Evolutionary conservation across 2,888 invertebrate species (phyloP).

Genomic region (Neoascia interrupta): DNA sequence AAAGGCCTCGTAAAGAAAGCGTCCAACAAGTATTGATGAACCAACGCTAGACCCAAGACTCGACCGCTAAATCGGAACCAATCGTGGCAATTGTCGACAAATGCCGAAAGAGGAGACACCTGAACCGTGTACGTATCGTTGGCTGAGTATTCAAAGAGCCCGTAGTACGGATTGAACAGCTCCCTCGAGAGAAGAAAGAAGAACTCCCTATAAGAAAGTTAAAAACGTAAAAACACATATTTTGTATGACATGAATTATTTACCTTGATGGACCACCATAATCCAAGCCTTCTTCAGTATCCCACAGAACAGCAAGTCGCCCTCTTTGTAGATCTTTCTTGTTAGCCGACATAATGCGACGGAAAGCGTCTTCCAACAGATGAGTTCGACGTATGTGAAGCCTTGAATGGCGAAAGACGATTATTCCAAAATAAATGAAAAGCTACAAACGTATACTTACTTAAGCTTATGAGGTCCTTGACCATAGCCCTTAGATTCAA

Average conservation of each 20-base stretch:
- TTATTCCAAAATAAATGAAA: too few relatives aligned
- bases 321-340: conserved; percentile 97
- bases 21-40: conserved; percentile 98
- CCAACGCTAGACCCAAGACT: conserved; percentile 94
- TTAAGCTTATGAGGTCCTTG: conserved; percentile 98
- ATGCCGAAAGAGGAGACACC: conserved; percentile 96
- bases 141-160: conserved; percentile 98
- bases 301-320: conserved; percentile 95
- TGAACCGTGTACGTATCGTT: conserved; percentile 98
- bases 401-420: conserved; percentile 80
- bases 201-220: conserved; percentile 86
- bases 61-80: conserved; percentile 98
- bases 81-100: conserved; percentile 97
- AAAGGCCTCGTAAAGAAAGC: conserved; percentile 98
- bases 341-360: conserved; percentile 96
- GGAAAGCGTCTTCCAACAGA: conserved; percentile 96
- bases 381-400: conserved; percentile 95
- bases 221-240: not conserved
- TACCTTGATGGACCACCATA: conserved; percentile 95
- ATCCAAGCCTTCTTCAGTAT: conserved; percentile 97
- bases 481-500: conserved; percentile 97
- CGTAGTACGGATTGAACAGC: conserved; percentile 98
- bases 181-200: conserved; percentile 98
- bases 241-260: not conserved
- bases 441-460: conserved; percentile 81